Evolutionary conservation across 2,888 invertebrate species (phyloP), one percentile per base, ranked within the genome.

Genomic region (Crepidodera aurea): DNA sequence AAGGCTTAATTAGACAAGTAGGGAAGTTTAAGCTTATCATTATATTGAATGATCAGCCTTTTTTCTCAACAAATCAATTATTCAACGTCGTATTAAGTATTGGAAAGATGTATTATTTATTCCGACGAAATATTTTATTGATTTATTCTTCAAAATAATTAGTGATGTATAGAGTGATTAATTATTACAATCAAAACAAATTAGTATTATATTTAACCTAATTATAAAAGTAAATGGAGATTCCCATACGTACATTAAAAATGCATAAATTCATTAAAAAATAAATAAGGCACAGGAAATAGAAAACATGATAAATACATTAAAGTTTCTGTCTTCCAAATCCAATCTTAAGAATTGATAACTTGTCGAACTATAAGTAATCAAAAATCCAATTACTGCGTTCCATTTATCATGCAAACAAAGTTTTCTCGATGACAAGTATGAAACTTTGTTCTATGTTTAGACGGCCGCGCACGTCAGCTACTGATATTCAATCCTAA

Each of bases 371-470:
- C 66, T 66, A 69, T 69, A 48, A 48, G 48, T 48, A 69, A 67
- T 67, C 65, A 58, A 67, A 62, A 65, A 69, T 72, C 71, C 72
- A 71, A 72, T 71, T 72, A 70, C 66, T 39, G 59, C 48, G 37
- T 61, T 63, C 70, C 62, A 72, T 72, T 72, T 70, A 71, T 72
- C 72, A 72, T 67, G 65, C 67, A 60, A 63, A 63, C 64, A 67
- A 68, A 69, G 67, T 70, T 69, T 69, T 66, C 62, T 50, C 62
- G 65, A 59, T 68, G 71, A 72, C 72, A 71, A 67, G 68, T 62
- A 64, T 60, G 56, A 64, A 69, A 69, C 61, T 67, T 68, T 66
- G 66, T 66, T 69, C 63, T 65, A 65, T 62, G 63, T 51, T 67
- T 64, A 66, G 64, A 25, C 48, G 48, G 48, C 25, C 16, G 12